These are phyloP conservation scores for Drosophila sp. DNA, from an alignment of 1,140 invertebrate species.

Conservation along the genomic window DNA sequence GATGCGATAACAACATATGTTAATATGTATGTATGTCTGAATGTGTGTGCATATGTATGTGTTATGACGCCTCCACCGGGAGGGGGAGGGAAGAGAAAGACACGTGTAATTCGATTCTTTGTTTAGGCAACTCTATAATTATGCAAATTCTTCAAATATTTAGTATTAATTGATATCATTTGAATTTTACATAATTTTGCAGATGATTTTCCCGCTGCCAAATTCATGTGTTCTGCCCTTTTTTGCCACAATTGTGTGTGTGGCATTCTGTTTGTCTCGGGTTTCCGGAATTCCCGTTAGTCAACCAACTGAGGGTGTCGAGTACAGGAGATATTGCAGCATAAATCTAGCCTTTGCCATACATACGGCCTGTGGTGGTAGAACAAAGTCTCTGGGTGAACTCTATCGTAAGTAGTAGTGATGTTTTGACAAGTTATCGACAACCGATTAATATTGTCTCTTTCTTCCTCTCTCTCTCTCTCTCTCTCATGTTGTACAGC, in stretches of 20 bases:
- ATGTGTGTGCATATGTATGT: too few relatives aligned
- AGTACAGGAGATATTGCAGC: constrained; percentile 57
- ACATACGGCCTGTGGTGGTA: constrained; percentile 54
- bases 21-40: neutral
- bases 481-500: constrained; percentile 38
- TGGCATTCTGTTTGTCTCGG: constrained; percentile 36
- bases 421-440: too few relatives aligned
- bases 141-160: too few relatives aligned
- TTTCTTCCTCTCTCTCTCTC: neutral
- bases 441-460: too few relatives aligned
- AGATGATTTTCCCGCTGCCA: constrained; percentile 63
- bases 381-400: constrained; percentile 43
- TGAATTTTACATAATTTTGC: neutral
- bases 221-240: constrained; percentile 39
- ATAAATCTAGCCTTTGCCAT: constrained; percentile 58
- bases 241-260: constrained; percentile 43
- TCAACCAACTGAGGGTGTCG: neutral
- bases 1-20: neutral
- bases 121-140: too few relatives aligned
- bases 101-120: too few relatives aligned
- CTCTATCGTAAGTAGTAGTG: constrained; percentile 54
- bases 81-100: too few relatives aligned
- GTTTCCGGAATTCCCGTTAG: constrained; percentile 40
- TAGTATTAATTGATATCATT: neutral
- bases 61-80: too few relatives aligned